Base-by-base conservation (phyloP, 2,797 vertebrate genomes). In the Gymnopithys bicolor region DNA sequence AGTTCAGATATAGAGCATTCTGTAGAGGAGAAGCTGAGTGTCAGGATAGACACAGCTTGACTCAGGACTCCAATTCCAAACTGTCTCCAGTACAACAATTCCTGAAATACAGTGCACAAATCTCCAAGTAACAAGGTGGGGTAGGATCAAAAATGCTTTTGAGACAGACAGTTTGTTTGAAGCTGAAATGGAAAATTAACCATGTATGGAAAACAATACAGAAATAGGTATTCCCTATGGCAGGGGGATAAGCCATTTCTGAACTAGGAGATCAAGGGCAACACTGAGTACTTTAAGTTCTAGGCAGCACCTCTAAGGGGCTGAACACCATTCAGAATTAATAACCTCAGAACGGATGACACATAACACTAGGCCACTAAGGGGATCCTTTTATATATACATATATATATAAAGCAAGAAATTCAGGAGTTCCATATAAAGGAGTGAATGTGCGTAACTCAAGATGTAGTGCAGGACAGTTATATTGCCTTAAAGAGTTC, bases 401-500 rank as follows among this genome's bases (percentile, higher is more conserved):
- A 41, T 43, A 43, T 41, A 17, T 56, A 49, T 11, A 55, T 13
- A 79, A 92, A 96, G 59, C 49, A 80, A 86, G 73, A 87, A 81
- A 74, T 56, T 56, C 51, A 59, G 51, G 51, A 83, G 43, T 53
- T 87, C 56, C 51, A 52, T 53, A 67, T 48, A 92, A 93, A 91
- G 25, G 77, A 81, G 55, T 80, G 51, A 92, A 89, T 49, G 71
- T 76, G 24, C 48, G 3, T 51, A 85, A 94, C 77, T 80, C 80
- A 82, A 68, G 82, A 64, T 83, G 87, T 51, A 93, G 60, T 23
- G 30, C 68, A 89, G 82, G 68, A 56, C 4, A 63, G 25, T 87
- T 92, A 73, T 89, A 94, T 90, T 94, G 94, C 94, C 91, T 93
- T 81, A 55, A 67, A 91, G 56, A 93, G 73, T 82, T 95, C 87